These are phyloP conservation scores for Platysteira castanea DNA, from an alignment of 2,113 vertebrate genomes.

Conservation along the genomic window DNA sequence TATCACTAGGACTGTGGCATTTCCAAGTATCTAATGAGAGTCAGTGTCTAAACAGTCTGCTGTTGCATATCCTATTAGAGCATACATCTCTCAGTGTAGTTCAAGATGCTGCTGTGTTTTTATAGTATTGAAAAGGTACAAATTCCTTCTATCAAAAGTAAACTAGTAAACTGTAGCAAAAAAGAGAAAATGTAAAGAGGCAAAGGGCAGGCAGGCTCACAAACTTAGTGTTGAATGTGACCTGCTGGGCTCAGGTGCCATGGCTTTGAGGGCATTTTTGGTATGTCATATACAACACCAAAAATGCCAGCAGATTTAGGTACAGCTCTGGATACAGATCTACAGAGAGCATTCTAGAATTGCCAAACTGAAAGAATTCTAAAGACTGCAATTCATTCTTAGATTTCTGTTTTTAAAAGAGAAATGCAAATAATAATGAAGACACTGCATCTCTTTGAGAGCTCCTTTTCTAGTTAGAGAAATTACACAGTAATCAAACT, in stretches of 20 bases:
- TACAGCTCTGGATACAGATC: neutral
- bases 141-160: neutral
- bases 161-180: neutral
- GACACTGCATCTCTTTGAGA: neutral
- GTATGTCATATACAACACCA: neutral
- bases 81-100: neutral
- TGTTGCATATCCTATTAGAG: accelerated
- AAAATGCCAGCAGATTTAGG: neutral
- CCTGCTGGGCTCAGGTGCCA: neutral
- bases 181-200: neutral
- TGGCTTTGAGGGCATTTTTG: neutral
- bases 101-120: neutral
- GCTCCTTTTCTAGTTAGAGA: neutral
- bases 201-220: neutral
- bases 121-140: neutral
- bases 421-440: neutral
- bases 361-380: neutral
- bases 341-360: neutral
- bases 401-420: neutral
- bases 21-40: neutral
- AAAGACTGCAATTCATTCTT: neutral
- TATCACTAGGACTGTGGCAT: neutral
- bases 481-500: neutral
- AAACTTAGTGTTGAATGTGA: neutral
- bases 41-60: neutral